phyloP scores from a whole-genome alignment of 2,113 vertebrate genomes.

The Urocynchramus pylzowi region DNA sequence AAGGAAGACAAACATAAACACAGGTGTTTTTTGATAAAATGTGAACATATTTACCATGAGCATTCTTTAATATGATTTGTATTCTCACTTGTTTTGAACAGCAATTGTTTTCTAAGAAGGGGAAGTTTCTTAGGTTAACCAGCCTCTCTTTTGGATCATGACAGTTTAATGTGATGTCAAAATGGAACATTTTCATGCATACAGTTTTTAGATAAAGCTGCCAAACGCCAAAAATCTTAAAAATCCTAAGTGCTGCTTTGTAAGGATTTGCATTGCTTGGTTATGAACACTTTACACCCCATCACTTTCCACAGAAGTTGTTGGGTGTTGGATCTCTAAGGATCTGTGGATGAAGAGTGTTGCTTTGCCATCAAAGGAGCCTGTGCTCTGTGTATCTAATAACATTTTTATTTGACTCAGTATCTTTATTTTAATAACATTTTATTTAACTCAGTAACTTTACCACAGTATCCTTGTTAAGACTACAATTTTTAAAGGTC shows the following conservation, averaged over 20 bases:
- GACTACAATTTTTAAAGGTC: background rate
- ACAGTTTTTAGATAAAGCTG: background rate
- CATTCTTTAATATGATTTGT: background rate
- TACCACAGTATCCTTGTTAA: background rate
- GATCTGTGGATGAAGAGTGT: background rate
- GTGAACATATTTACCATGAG: background rate
- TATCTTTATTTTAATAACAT: background rate
- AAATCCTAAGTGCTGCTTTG: background rate
- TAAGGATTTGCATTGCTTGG: background rate
- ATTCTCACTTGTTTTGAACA: background rate
- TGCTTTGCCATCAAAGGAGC: background rate
- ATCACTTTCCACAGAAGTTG: background rate
- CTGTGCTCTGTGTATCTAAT: accelerated
- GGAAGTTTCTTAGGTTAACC: background rate
- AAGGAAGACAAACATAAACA: background rate
- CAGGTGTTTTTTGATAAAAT: background rate
- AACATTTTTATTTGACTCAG: background rate
- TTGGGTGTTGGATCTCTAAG: background rate
- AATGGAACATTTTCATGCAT: background rate
- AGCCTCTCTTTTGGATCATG: background rate
- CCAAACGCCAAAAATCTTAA: background rate
- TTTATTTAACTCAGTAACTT: background rate
- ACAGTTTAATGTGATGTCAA: background rate
- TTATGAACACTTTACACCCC: background rate
- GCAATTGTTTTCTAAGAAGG: background rate